phyloP scores from a whole-genome alignment of 2,797 vertebrate genomes.

The Thamnophis elegans region DNA sequence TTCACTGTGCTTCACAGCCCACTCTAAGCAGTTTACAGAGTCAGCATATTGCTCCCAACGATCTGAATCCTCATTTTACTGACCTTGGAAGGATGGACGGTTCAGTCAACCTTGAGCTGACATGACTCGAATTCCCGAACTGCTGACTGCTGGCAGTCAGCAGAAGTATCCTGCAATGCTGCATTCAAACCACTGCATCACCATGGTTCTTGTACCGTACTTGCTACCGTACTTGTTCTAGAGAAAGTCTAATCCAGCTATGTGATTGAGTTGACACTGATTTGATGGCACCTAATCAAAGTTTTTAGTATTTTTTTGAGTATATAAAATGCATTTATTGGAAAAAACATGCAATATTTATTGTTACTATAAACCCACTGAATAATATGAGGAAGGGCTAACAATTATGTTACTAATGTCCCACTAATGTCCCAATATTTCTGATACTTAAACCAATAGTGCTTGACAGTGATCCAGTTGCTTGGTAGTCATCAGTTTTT shows the following conservation, averaged over 20 bases:
- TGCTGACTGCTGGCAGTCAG: neutral
- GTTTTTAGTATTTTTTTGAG: conserved; percentile 61
- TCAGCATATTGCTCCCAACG: neutral
- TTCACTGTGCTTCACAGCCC: neutral
- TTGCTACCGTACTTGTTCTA: conserved; percentile 56
- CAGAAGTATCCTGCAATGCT: neutral
- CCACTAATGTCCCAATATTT: neutral
- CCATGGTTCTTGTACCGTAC: neutral
- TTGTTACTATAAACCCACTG: conserved; percentile 28
- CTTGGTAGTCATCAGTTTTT: neutral
- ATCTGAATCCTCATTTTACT: neutral
- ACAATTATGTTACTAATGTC: neutral
- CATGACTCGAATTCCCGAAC: neutral
- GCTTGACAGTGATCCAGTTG: neutral
- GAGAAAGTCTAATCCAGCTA: neutral
- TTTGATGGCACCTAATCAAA: conserved; percentile 10
- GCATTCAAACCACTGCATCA: neutral
- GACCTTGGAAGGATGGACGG: neutral
- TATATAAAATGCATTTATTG: conserved; percentile 61
- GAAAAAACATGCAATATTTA: conserved; percentile 14
- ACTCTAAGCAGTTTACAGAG: neutral
- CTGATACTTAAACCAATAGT: neutral
- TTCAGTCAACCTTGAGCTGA: neutral
- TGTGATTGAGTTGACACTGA: neutral
- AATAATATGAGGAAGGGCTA: neutral